These are phyloP conservation scores for Neodiprion virginianus DNA, from an alignment of 1,140 invertebrate species.

Conservation along the genomic window DNA sequence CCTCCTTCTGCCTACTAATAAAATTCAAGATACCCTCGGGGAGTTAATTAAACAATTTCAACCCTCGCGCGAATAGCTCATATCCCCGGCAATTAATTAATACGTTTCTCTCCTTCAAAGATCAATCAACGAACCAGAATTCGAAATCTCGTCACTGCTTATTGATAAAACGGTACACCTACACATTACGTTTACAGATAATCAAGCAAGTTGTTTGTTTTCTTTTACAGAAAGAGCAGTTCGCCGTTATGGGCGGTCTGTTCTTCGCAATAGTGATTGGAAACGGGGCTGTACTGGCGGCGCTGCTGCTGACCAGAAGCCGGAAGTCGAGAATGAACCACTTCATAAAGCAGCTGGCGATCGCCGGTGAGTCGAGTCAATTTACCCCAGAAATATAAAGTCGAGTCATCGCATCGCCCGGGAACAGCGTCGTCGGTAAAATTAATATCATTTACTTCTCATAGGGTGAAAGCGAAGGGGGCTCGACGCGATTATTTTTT, in stretches of 20 bases:
- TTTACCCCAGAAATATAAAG: conserved; percentile 26
- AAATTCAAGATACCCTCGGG: too few relatives aligned
- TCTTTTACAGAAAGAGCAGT: conserved; percentile 62
- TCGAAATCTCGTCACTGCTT: too few relatives aligned
- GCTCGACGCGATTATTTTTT: too few relatives aligned
- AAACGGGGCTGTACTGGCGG: conserved; percentile 64
- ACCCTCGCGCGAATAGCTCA: too few relatives aligned
- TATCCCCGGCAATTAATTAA: too few relatives aligned
- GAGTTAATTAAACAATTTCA: too few relatives aligned
- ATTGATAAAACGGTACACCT: too few relatives aligned
- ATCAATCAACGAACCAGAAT: too few relatives aligned
- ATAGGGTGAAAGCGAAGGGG: too few relatives aligned
- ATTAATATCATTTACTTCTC: not conserved
- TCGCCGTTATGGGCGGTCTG: conserved; percentile 64
- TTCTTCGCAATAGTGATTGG: conserved; percentile 65
- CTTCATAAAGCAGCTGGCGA: conserved; percentile 69
- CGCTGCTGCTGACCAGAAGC: conserved; percentile 62
- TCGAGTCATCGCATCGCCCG: not conserved
- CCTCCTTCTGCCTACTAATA: too few relatives aligned
- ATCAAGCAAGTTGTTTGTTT: not conserved
- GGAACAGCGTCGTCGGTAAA: not conserved
- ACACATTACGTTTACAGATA: too few relatives aligned
- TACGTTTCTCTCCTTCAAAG: too few relatives aligned
- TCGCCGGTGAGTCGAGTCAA: conserved; percentile 44
- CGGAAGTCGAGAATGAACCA: conserved; percentile 68